Evolutionary conservation across 2,888 invertebrate genomes (phyloP), one percentile per base, ranked within the genome.

Genomic region (Crossocerus cetratus): DNA sequence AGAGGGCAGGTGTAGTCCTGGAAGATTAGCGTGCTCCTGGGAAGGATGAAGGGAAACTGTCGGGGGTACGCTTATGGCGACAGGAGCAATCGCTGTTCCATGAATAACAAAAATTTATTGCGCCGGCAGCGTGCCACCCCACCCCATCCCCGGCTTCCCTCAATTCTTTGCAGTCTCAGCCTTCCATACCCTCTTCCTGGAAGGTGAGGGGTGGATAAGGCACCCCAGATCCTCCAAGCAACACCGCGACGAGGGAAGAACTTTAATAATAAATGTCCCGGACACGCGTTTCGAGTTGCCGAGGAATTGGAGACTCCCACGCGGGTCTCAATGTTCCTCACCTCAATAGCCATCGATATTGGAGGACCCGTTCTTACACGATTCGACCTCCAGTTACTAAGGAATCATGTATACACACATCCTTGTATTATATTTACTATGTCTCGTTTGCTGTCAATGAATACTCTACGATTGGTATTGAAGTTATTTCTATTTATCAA

Each of bases 81-180:
- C 82, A 81, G 82, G 84, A 84, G 86, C 86, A 87, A 88, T 87
- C 83, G 86, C 83, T 86, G 84, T 88, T 87, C 84, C 86, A 87
- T 88, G 88, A 88, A 88, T 88, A 88, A 85, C 82, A 86, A 87
- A 88, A 86, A 83, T 86, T 84, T 84, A 78, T 76, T 80, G 73
- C 81, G 68, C 69, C 74, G 62, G 55, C 63, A 45, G 65, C 72
- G 72, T 72, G 74, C 69, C 68, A 45, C 43, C 42, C 69, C 68
- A 45, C 43, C 42, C n/a, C 59, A 54, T 69, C 60, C 64, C 43
- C 45, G 23, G 58, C 44, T 49, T 66, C 73, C 43, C 66, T 43
- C 58, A 58, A 57, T 58, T 65, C 66, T 59, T 21, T 21, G 49
- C 45, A 59, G 59, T 53, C 57, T 56, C 32, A 66, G 58, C 56